Percentiles rank a stretch among this genome's conserved stretches.
phyloP scores from a whole-genome alignment of 2,797 vertebrate species.

The Paguma larvata region DNA sequence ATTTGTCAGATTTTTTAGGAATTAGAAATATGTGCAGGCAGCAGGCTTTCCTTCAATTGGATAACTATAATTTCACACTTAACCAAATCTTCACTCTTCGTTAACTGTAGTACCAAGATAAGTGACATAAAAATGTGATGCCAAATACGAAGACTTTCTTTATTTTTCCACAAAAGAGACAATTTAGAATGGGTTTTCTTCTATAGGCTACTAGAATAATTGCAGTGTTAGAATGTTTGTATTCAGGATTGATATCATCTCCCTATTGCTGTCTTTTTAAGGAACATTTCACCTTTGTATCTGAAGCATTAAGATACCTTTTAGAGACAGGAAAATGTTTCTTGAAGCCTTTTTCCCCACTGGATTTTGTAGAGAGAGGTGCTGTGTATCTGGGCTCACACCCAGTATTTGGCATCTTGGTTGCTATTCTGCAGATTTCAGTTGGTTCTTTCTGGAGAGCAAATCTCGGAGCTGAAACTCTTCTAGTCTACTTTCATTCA shows the following conservation, averaged over 20 bases:
- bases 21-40: not conserved
- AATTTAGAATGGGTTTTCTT: conserved; percentile 24
- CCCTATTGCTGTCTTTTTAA: not conserved
- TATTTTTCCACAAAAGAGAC: conserved; percentile 50
- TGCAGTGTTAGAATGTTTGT: not conserved
- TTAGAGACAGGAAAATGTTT: conserved; percentile 3
- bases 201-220: conserved; percentile 24
- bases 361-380: not conserved
- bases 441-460: not conserved
- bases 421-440: conserved; percentile 51
- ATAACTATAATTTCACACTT: conserved; percentile 53
- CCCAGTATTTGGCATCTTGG: not conserved
- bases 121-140: conserved; percentile 34
- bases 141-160: not conserved
- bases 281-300: conserved; percentile 25
- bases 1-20: conserved; percentile 22
- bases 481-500: not conserved
- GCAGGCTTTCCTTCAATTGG: not conserved
- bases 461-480: conserved; percentile 42
- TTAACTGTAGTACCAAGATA: conserved; percentile 16
- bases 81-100: conserved; percentile 38
- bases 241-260: conserved; percentile 40
- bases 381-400: not conserved
- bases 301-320: conserved; percentile 2
- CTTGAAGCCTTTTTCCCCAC: not conserved